phyloP scores from a whole-genome alignment of 2,888 invertebrate species.

The Drosophila histrio region DNA sequence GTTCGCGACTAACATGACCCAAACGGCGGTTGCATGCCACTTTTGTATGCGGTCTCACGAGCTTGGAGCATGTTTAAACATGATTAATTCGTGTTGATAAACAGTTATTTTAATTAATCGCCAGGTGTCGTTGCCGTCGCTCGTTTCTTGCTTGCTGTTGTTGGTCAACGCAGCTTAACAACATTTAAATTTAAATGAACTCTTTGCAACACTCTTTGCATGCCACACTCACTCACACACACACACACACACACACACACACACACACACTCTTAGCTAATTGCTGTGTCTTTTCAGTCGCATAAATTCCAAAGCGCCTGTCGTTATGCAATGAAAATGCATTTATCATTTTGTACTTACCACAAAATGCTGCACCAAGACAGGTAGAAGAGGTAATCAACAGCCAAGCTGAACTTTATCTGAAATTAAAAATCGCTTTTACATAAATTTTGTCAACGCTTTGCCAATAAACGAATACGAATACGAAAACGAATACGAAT shows the following conservation, averaged over 20 bases:
- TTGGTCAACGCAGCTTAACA: conserved; percentile 24
- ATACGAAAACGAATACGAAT: background rate
- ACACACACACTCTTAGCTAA: conserved; percentile 31
- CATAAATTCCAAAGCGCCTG: conserved; percentile 50
- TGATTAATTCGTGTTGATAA: conserved; percentile 78
- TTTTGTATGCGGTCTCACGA: conserved; percentile 56
- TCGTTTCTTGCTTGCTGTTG: conserved; percentile 2
- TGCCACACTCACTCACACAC: conserved; percentile 5
- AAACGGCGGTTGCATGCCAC: conserved; percentile 51
- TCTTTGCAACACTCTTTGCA: conserved; percentile 17
- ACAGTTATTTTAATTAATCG: conserved; percentile 81
- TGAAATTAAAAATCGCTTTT: conserved; percentile 74
- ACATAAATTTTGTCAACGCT: conserved; percentile 65
- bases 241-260: background rate
- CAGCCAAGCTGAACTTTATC: conserved; percentile 61
- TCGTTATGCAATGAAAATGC: conserved; percentile 41
- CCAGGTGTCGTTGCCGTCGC: conserved; percentile 71
- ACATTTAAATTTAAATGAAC: conserved; percentile 63
- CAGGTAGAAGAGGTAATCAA: conserved; percentile 60
- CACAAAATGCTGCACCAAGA: conserved; percentile 25
- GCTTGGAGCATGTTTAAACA: conserved; percentile 63
- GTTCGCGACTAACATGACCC: conserved; percentile 40
- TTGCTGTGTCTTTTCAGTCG: conserved; percentile 44
- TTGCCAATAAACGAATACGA: conserved; percentile 45
- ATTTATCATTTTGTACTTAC: conserved; percentile 60